Percentiles rank a stretch among this genome's conserved stretches.
Conservation (phyloP, 1,140 invertebrate species). For the Neotoxoptera formosana region DNA sequence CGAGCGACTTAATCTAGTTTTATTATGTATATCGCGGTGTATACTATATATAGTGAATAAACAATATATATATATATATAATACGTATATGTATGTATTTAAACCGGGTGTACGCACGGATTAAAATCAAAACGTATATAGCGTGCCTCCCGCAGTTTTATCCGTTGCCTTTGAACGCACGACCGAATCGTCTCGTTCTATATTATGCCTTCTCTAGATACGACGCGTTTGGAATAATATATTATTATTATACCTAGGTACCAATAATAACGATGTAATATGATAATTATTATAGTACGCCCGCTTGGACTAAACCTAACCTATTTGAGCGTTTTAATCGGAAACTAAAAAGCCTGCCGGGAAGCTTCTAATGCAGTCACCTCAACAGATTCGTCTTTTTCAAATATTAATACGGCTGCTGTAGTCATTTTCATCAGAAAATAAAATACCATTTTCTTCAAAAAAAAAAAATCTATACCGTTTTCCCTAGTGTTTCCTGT, state of each 20-base stretch:
- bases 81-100: not conserved
- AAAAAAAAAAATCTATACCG: too few relatives aligned
- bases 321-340: not conserved
- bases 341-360: not conserved
- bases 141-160: not conserved
- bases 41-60: not conserved
- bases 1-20: not conserved
- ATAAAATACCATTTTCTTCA: too few relatives aligned
- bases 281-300: not conserved
- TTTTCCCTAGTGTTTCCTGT: too few relatives aligned
- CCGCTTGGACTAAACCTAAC: too few relatives aligned
- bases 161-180: not conserved
- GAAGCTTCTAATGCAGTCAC: not conserved
- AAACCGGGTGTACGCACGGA: not conserved
- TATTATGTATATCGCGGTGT: not conserved
- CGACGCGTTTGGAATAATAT: not conserved
- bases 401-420: too few relatives aligned
- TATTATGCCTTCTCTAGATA: not conserved
- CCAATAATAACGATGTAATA: not conserved
- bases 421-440: too few relatives aligned
- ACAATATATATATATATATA: too few relatives aligned
- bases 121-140: constrained; percentile 12
- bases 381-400: too few relatives aligned
- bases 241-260: not conserved
- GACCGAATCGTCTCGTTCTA: not conserved